phyloP scores from a whole-genome alignment of 2,113 vertebrate genomes.

The Tenebrosternarchus preto region DNA sequence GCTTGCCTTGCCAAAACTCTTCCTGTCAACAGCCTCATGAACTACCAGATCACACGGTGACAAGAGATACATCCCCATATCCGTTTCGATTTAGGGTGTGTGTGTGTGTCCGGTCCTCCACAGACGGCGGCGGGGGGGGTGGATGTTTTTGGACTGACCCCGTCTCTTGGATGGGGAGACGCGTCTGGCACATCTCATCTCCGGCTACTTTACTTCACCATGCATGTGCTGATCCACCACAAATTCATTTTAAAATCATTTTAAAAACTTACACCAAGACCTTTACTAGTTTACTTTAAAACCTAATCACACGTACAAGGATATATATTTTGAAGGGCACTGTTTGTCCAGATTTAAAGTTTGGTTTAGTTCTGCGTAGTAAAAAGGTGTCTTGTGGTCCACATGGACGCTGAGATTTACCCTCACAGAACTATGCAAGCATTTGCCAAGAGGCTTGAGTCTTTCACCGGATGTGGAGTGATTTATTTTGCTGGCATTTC shows the following conservation, averaged over 20 bases:
- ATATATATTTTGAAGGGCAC: no score
- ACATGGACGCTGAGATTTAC: conserved; percentile 19
- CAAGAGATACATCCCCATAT: conserved; percentile 50
- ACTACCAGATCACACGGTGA: conserved; percentile 53
- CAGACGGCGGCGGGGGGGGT: no score
- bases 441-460: conserved; percentile 36
- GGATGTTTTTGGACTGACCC: no score
- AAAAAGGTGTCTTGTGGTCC: not conserved
- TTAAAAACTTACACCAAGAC: no score
- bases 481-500: conserved; percentile 58
- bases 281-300: no score
- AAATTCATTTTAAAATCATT: no score
- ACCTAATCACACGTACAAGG: no score
- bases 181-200: conserved; percentile 25
- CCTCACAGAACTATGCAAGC: conserved; percentile 22
- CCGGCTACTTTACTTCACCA: no score
- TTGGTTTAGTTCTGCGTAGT: no score
- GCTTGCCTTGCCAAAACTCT: conserved; percentile 59
- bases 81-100: conserved; percentile 47
- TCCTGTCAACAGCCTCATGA: conserved; percentile 61
- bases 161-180: conserved; percentile 46
- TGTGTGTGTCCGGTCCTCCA: conserved; percentile 50
- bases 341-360: no score
- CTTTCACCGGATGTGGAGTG: conserved; percentile 48
- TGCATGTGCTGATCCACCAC: no score